Base-by-base conservation (phyloP, 2,888 invertebrate species). In the Deilephila porcellus region DNA sequence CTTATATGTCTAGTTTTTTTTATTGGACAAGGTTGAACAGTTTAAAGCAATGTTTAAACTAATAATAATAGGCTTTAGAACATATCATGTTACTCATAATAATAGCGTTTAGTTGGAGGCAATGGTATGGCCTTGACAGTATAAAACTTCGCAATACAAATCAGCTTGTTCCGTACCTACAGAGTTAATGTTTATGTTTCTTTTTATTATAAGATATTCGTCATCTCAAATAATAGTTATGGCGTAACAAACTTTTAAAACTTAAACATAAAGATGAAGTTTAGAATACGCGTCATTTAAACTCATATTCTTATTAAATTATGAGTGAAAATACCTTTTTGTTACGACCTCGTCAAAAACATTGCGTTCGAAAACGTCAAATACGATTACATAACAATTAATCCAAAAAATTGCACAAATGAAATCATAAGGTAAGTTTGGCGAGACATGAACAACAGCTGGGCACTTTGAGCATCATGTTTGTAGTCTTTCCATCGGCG, bases 391-490 rank as follows among this genome's bases (percentile, higher is more conserved):
- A 45, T 14, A 14, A 45, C 45, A 45, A 14, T 45, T 14, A 45
- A 45, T 45, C 11, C 45, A 11, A 45, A 37, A 37, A 45, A 45
- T 3, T 45, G 45, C 20, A 34, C 34, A 32, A 4, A 25, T 45
- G 25, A 67, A 25, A 52, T 67, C 20, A 52, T 45, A 56, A 56
- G 5, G 52, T 67, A 45, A 73, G 73, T 0, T 25, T 74, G 3
- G 77, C 74, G 0, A 95, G 92, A 82, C 98, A 98, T 71, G 97
- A 96, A 85, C 98, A 98, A 81, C 97, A 97, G 32, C 97, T 96
- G 0, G 98, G 97, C 72, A 97, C 90, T 80, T 93, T 91, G 76
- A 97, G 96, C 14, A 90, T 85, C 74, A 95, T 96, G 25, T 93
- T 90, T 2, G 88, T 80, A 1, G 95, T 83, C 8, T 90, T 82